Evolutionary conservation across 1,140 invertebrate species (phyloP), one percentile per base, ranked within the genome.

Genomic region (Zophobas morio): DNA sequence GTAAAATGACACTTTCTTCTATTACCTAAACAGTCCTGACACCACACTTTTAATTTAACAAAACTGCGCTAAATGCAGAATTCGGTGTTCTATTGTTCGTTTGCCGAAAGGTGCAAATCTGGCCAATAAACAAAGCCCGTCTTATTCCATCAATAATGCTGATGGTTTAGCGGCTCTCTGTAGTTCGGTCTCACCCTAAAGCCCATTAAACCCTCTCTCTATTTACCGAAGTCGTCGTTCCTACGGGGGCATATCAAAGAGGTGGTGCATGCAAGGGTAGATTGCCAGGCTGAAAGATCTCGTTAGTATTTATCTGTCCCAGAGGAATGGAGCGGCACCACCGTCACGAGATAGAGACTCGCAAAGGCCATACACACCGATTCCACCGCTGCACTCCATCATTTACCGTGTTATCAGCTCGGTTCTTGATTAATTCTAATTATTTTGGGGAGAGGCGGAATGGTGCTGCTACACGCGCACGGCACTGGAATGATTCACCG

Each of bases 231-330:
- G 60, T 66, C 60, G 60, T 66, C 60, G 37, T 36, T 66, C 60
- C 60, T 66, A 42, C 60, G 60, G 60, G 60, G 60, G 6, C 60
- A 66, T 66, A 66, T 66, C 60, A 66, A 66, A 66, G 60, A 66
- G 60, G 60, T 66, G 60, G 60, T 66, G 60, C 60, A 66, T 73
- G 76, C 71, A 82, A 82, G 82, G 82, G 82, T 83, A 83, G 81
- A 83, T 83, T 83, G 81, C 78, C 60, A 79, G 72, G 76, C 82
- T 80, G 82, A 82, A 83, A 83, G 82, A 83, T 83, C 82, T 83
- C 82, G 82, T 83, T 83, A 83, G 82, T 83, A 83, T 83, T 83
- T 83, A 83, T 83, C 81, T 82, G 80, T 83, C 82, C 82, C 82
- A 54, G 75, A 79, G 81, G 79, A 82, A 53, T 78, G 75, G 49